These are phyloP conservation scores for Drosophila peninsularis DNA, from an alignment of 2,888 invertebrate genomes.

Conservation along the genomic window DNA sequence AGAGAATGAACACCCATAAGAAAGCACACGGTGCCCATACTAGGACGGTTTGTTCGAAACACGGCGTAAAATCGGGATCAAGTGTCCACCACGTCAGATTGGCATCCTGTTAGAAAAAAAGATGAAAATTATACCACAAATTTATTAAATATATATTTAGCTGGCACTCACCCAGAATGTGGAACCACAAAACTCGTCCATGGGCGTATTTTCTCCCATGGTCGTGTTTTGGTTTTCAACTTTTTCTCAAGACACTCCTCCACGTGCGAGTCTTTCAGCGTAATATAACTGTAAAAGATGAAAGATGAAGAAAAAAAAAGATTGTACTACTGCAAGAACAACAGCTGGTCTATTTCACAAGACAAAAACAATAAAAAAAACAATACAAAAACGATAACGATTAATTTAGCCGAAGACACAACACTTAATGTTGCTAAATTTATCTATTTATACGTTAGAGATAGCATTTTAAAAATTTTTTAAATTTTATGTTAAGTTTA, in stretches of 20 bases:
- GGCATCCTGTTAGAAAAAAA: slow-evolving; percentile 88
- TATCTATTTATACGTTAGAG: slow-evolving; percentile 2
- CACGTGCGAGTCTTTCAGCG: slow-evolving; percentile 32
- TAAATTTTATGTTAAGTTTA: background rate
- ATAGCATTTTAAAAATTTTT: background rate
- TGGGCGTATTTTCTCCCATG: slow-evolving; percentile 85
- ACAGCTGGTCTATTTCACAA: slow-evolving; percentile 48
- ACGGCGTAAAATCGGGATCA: slow-evolving; percentile 93
- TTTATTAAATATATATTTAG: background rate
- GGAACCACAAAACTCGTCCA: slow-evolving; percentile 92
- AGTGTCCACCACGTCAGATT: slow-evolving; percentile 92
- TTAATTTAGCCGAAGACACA: slow-evolving; percentile 3
- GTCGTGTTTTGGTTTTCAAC: slow-evolving; percentile 20
- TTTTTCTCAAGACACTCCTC: slow-evolving; percentile 21
- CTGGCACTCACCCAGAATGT: slow-evolving; percentile 90
- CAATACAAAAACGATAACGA: slow-evolving; percentile 31
- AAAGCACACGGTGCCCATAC: slow-evolving; percentile 95
- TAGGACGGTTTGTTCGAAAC: slow-evolving; percentile 95
- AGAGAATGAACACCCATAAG: slow-evolving; percentile 90
- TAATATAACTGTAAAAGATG: slow-evolving; percentile 37
- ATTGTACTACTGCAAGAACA: slow-evolving; percentile 37
- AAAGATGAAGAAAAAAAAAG: slow-evolving; percentile 14
- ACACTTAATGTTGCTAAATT: background rate
- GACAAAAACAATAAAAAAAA: slow-evolving; percentile 30
- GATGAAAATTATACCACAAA: background rate